Evolutionary conservation across 2,113 vertebrate species (phyloP), one percentile per base, ranked within the genome.

Genomic region (Casuarius casuarius): DNA sequence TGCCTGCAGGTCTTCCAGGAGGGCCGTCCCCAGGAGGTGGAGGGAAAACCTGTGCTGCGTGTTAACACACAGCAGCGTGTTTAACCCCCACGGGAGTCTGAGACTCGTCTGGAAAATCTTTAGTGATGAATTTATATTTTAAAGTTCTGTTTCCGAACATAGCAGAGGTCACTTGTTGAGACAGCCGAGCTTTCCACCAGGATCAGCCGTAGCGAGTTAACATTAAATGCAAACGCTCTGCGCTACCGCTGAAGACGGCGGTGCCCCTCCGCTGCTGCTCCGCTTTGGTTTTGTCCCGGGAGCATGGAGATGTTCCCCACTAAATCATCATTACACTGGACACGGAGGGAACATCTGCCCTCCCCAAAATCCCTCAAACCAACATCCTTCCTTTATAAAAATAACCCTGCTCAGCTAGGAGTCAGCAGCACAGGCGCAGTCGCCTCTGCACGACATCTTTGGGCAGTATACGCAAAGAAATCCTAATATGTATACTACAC

Each of bases 401-500:
- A 54, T 13, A 42, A 42, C 10, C 42, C 42, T 13, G 12, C 42
- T 42, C 42, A 42, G 44, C 44, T 17, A 14, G 44, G 44, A 46
- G 44, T 17, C 44, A 46, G 46, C 46, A 8, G 35, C 35, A 58
- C 66, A 20, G 80, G 83, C 79, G 62, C 16, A 0, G 25, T 28
- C 44, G 23, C 8, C 46, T 38, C 75, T 7, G 22, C 6, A 23
- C n/a, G 4, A 42, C 35, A 29, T 54, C 80, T 61, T 42, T 5
- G 4, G 3, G 52, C 35, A 3, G 66, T 23, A 12, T 68, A 54
- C 31, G 6, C 3, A 0, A 6, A 44, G 15, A 5, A 2, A 12
- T 5, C 25, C 65, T 9, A n/a, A 44, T 28, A 6, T 28, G 31
- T 19, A 7, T 71, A 19, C 0, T 2, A 56, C 81, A 4, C 51